Evolutionary conservation across 2,797 vertebrate genomes (phyloP).

Genomic region (Catostomus latipinnis): DNA sequence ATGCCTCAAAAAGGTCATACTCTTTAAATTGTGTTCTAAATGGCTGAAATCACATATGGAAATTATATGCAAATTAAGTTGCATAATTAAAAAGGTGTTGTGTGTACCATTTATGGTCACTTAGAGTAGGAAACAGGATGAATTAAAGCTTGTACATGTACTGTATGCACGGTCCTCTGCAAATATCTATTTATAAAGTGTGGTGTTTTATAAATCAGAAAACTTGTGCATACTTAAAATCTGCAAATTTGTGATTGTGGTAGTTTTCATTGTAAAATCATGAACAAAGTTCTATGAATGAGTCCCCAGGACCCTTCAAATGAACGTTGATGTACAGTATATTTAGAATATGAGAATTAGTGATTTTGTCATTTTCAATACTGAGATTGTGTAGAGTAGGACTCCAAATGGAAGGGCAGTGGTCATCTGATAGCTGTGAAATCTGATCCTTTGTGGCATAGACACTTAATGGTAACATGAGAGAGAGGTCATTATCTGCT

Average conservation of each 20-base stretch:
- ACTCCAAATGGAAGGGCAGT: background rate
- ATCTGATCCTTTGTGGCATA: background rate
- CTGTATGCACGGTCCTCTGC: background rate
- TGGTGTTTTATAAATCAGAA: too few relatives aligned
- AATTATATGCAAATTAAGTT: background rate
- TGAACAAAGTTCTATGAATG: background rate
- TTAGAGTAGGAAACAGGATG: background rate
- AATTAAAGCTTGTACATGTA: background rate
- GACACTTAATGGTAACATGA: slow-evolving; percentile 6
- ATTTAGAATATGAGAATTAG: background rate
- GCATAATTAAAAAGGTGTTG: background rate
- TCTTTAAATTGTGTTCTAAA: slow-evolving; percentile 1
- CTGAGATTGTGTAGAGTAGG: background rate
- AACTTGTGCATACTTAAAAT: background rate
- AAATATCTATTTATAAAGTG: background rate
- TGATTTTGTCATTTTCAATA: background rate
- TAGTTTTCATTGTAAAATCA: too few relatives aligned
- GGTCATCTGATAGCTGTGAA: background rate
- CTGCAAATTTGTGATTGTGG: background rate
- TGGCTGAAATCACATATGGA: background rate
- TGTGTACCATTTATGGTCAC: slow-evolving; percentile 10
- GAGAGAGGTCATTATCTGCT: background rate
- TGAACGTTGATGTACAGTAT: background rate
- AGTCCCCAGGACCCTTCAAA: background rate
- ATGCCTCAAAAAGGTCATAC: slow-evolving; percentile 2